Evolutionary conservation across 2,888 invertebrate species (phyloP).

Genomic region (Fragum whitleyi): DNA sequence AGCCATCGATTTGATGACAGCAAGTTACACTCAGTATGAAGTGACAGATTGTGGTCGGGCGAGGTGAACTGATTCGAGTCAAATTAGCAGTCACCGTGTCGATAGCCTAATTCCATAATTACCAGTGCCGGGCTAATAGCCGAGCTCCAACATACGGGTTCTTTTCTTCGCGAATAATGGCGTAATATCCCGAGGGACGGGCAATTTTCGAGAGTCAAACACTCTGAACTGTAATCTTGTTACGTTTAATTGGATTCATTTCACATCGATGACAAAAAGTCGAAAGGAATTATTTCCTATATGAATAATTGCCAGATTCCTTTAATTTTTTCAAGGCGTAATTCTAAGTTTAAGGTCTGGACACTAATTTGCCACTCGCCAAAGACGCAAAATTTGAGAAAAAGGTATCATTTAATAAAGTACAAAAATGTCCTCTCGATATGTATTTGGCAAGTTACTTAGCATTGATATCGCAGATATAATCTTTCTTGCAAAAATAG

Average conservation of each 20-base stretch:
- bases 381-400: no score
- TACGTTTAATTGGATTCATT: neutral
- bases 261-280: neutral
- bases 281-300: neutral
- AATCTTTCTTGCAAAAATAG: no score
- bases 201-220: constrained; percentile 9
- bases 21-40: neutral
- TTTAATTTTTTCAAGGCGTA: neutral
- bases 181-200: constrained; percentile 11
- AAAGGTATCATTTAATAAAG: no score
- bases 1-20: no score
- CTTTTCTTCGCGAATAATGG: constrained; percentile 16
- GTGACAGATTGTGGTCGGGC: constrained; percentile 26
- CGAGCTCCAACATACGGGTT: constrained; percentile 19
- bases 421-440: no score
- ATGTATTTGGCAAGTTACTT: no score
- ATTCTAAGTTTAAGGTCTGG: neutral
- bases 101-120: constrained; percentile 24
- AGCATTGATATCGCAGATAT: no score
- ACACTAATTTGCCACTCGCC: no score
- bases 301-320: neutral
- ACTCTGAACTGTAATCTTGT: neutral
- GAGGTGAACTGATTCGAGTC: constrained; percentile 22
- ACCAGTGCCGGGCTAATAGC: constrained; percentile 8
- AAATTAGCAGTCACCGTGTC: constrained; percentile 24